Percentiles rank a stretch among this genome's conserved stretches.
Evolutionary conservation across 2,888 invertebrate genomes (phyloP).

Genomic region (Synergus gifuensis): DNA sequence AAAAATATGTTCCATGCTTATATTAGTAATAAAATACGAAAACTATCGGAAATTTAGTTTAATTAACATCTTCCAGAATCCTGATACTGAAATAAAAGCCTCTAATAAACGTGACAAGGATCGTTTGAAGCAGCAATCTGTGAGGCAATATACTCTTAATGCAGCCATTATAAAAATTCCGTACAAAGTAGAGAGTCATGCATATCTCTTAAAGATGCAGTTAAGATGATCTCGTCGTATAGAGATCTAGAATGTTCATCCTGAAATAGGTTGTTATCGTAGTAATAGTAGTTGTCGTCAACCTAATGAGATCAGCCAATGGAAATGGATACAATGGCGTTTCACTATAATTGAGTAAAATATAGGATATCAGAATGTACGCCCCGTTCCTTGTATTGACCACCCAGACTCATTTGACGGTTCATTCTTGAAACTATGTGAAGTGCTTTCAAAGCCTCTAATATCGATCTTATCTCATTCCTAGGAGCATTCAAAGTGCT

Average conservation of each 20-base stretch:
- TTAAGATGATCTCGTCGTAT: constrained; percentile 26
- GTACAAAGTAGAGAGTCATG: background rate
- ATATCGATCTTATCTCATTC: constrained; percentile 15
- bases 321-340: constrained; percentile 36
- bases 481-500: background rate
- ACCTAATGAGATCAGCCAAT: constrained; percentile 36
- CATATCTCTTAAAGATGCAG: constrained; percentile 8
- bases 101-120: background rate
- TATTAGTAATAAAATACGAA: background rate
- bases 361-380: constrained; percentile 32
- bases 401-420: constrained; percentile 17
- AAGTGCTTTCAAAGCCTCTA: background rate
- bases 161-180: constrained; percentile 6
- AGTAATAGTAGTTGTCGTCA: constrained; percentile 11
- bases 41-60: background rate
- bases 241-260: constrained; percentile 2
- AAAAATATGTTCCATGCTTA: too few species aligned
- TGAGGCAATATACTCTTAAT: constrained; percentile 4
- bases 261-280: constrained; percentile 24
- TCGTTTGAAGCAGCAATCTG: background rate
- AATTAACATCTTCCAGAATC: background rate
- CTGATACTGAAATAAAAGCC: background rate
- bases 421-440: background rate
- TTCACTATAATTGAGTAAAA: constrained; percentile 17
- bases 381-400: constrained; percentile 7